Evolutionary conservation across 2,888 invertebrate genomes (phyloP).

Genomic region (Thecocarcelia acutangulata): DNA sequence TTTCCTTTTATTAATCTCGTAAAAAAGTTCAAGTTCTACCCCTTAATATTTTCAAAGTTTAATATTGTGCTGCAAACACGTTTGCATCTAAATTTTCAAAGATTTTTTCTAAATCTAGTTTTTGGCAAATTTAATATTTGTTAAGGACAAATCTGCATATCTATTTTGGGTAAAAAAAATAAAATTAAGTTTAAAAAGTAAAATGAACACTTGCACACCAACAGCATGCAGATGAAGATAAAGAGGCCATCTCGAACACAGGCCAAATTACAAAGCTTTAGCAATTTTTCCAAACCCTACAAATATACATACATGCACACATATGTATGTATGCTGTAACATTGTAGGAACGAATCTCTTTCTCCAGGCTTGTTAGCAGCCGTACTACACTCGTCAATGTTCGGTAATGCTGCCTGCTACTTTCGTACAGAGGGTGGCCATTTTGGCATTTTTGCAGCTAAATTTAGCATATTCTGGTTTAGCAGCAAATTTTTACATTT

Average conservation of each 20-base stretch:
- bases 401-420: conserved; percentile 18
- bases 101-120: neutral
- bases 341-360: neutral
- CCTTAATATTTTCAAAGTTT: neutral
- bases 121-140: conserved; percentile 46
- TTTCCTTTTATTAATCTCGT: conserved; percentile 4
- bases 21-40: too few relatives aligned
- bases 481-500: too few relatives aligned
- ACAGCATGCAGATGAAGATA: neutral
- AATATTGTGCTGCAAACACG: neutral
- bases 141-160: conserved; percentile 50
- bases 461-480: too few relatives aligned
- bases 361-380: conserved; percentile 2
- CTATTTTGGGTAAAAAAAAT: conserved; percentile 46
- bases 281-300: conserved; percentile 7
- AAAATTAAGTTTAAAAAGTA: conserved; percentile 40
- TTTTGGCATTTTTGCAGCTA: too few relatives aligned
- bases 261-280: conserved; percentile 1
- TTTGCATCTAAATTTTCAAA: neutral
- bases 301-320: neutral
- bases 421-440: too few relatives aligned
- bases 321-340: neutral
- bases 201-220: conserved; percentile 4
- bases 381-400: conserved; percentile 10
- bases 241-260: conserved; percentile 1